A percentile compares a stretch with the other conserved stretches of the same genome.
Conservation (phyloP, 2,797 vertebrate genomes). For the Peromyscus melanophrys region DNA sequence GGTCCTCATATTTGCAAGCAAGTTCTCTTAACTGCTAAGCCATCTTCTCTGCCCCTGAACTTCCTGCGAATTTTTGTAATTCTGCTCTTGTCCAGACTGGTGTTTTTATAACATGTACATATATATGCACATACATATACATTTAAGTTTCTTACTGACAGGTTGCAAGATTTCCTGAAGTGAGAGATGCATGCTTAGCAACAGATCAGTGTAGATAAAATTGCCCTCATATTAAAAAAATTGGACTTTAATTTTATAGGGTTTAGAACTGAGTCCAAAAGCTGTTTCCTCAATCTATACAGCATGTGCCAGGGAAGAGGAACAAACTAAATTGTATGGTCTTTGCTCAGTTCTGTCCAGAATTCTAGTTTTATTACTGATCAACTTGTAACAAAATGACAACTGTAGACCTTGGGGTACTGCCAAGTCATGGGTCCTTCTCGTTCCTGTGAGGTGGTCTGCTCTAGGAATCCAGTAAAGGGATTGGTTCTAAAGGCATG, state of each 20-base stretch:
- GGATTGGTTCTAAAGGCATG: not conserved
- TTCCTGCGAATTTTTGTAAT: not conserved
- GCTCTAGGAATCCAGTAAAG: not conserved
- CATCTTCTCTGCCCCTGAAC: not conserved
- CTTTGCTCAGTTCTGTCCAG: not conserved
- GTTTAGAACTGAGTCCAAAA: not conserved
- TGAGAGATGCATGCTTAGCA: not conserved
- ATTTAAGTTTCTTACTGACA: not conserved
- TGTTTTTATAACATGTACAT: not conserved
- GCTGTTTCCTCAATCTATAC: not conserved
- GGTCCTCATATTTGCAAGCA: not conserved
- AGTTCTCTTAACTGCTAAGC: not conserved
- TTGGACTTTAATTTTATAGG: not conserved
- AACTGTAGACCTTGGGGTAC: rapidly evolving
- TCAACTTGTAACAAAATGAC: not conserved
- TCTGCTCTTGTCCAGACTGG: not conserved
- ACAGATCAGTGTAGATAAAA: rapidly evolving
- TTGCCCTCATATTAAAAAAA: not conserved
- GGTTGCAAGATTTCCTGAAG: not conserved
- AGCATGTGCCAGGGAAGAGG: not conserved
- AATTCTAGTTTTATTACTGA: not conserved
- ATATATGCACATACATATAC: not conserved
- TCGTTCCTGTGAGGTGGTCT: not conserved
- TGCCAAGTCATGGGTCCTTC: not conserved
- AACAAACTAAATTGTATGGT: not conserved